Evolutionary conservation across 2,888 invertebrate species (phyloP).

Genomic region (Nomada flava): DNA sequence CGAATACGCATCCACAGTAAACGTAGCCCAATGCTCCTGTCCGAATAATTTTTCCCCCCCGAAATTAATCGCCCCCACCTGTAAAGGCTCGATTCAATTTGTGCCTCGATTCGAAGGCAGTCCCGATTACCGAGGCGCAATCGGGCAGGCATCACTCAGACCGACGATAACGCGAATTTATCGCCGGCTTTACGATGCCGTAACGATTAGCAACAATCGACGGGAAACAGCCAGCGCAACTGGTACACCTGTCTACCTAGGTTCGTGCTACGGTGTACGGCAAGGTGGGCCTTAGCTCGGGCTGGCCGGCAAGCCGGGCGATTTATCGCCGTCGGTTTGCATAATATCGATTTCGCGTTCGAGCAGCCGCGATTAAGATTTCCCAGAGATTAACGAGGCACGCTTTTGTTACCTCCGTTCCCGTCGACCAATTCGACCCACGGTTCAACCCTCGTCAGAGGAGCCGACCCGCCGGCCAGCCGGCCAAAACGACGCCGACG

Average conservation of each 20-base stretch:
- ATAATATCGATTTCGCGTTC: constrained; percentile 80
- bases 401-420: constrained; percentile 23
- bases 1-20: too few species aligned
- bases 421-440: not conserved
- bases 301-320: constrained; percentile 21
- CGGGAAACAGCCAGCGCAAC: constrained; percentile 17
- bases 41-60: too few species aligned
- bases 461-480: not conserved
- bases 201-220: constrained; percentile 61
- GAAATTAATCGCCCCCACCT: too few species aligned
- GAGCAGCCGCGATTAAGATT: constrained; percentile 79
- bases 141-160: constrained; percentile 37
- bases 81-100: not conserved
- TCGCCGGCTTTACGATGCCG: constrained; percentile 38
- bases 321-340: constrained; percentile 77
- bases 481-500: not conserved
- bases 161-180: constrained; percentile 38
- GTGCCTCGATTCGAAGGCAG: not conserved
- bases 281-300: constrained; percentile 42
- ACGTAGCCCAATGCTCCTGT: too few species aligned
- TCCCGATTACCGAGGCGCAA: not conserved
- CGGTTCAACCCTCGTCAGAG: constrained; percentile 17
- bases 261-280: not conserved
- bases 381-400: constrained; percentile 76
- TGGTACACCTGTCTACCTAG: constrained; percentile 1